Evolutionary conservation across 2,797 vertebrate genomes (phyloP), one percentile per base, ranked within the genome.

Genomic region (Eremophila alpestris): DNA sequence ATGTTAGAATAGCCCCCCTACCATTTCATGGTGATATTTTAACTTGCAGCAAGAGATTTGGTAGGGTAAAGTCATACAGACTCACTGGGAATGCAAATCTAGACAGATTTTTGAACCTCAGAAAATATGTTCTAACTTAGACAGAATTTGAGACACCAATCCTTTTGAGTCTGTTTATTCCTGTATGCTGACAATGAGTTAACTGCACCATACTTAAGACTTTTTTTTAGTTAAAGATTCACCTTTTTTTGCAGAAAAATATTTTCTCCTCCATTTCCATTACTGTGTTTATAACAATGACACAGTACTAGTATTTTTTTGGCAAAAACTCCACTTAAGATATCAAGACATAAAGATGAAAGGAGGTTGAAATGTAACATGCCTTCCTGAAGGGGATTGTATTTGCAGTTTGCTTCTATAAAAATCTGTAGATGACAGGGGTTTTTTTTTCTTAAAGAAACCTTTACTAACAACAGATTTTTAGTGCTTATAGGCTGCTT

Each of bases 241-340:
- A 9, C 27, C 26, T 18, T 54, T 68, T 88, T 76, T 56, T 55
- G 1, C 34, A 63, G 73, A 87, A 89, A 68, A 71, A 75, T 68
- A 62, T 67, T 80, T 11, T 90, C 40, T 92, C 43, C 82, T 95
- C n/a, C 45, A 54, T 60, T 86, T 87, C 65, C 0, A 2, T 84
- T 87, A 70, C 5, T 91, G 34, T 92, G 51, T 88, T 86, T 87
- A 36, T 89, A 74, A 77, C 63, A 80, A 29, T 87, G 92, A 87
- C 54, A 64, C 20, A 43, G 43, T n/a, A 30, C 68, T 83, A 58
- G 63, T 81, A 27, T 67, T 70, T 79, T 95, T 69, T 89, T 89
- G 26, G 52, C 55, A 73, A 75, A 94, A 86, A 11, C 36, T 93
- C 49, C n/a, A 4, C 34, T 80, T 91, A 49, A 87, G 76, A 51